Evolutionary conservation across 2,888 invertebrate species (phyloP).

Genomic region (Acrobasis consociella): DNA sequence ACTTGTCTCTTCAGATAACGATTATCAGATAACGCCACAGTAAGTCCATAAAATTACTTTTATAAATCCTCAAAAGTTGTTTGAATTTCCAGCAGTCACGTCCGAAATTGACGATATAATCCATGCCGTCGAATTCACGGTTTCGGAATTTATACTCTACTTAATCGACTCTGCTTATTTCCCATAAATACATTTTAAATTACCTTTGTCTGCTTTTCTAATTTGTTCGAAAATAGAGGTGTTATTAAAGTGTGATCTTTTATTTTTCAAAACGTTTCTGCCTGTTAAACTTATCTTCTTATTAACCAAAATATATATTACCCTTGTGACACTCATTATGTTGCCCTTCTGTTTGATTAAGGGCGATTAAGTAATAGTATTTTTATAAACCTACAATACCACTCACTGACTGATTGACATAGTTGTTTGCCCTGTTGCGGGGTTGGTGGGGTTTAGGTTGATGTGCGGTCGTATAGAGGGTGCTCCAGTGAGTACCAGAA

Average conservation of each 20-base stretch:
- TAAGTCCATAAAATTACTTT: not conserved
- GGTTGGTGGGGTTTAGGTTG: too few species aligned
- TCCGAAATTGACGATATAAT: not conserved
- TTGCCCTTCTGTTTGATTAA: too few species aligned
- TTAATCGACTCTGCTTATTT: not conserved
- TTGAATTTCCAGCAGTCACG: not conserved
- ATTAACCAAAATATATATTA: too few species aligned
- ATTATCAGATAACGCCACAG: not conserved
- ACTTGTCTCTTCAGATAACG: not conserved
- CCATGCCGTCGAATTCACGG: not conserved
- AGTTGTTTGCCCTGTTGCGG: too few species aligned
- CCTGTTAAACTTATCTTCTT: not conserved
- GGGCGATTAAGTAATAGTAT: too few species aligned
- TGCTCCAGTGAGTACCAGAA: too few species aligned
- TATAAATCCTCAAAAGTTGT: conserved; percentile 1
- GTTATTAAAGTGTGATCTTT: too few species aligned
- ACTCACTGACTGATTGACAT: too few species aligned
- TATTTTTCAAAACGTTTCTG: too few species aligned
- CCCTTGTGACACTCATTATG: too few species aligned
- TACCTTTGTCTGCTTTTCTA: not conserved
- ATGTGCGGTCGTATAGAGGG: too few species aligned
- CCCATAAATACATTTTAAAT: not conserved
- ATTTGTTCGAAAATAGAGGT: not conserved
- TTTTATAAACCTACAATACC: too few species aligned
- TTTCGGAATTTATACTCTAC: not conserved